A percentile compares a stretch with the other conserved stretches of the same genome.
phyloP scores from a whole-genome alignment of 2,888 invertebrate genomes.

The Cybosia mesomella region DNA sequence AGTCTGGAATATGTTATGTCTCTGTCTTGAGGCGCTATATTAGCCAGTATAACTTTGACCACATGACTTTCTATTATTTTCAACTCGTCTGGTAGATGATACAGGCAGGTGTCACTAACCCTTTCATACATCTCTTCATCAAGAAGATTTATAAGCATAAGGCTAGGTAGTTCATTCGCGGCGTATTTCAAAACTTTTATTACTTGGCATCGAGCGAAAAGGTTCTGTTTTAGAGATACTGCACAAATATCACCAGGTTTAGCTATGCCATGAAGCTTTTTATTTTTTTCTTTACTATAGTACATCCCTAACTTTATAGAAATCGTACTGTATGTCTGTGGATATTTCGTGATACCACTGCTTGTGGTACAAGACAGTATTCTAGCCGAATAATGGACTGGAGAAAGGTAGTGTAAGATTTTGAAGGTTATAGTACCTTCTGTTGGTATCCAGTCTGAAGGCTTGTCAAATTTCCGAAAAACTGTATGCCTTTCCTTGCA shows the following conservation, averaged over 20 bases:
- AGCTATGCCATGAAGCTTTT: constrained; percentile 70
- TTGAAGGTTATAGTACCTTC: constrained; percentile 87
- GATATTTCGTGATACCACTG: constrained; percentile 60
- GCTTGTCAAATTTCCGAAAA: constrained; percentile 84
- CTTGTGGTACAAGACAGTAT: constrained; percentile 61
- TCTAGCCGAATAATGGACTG: constrained; percentile 88
- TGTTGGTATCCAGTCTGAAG: constrained; percentile 83
- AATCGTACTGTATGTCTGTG: constrained; percentile 68
- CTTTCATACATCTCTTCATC: constrained; percentile 86
- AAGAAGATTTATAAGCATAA: constrained; percentile 84
- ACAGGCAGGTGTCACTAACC: constrained; percentile 75
- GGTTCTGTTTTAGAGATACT: constrained; percentile 75
- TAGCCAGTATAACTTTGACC: constrained; percentile 70
- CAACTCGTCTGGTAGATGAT: constrained; percentile 83
- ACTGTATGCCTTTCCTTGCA: constrained; percentile 89
- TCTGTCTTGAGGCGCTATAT: constrained; percentile 74
- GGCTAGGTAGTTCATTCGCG: constrained; percentile 64
- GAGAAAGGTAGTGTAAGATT: constrained; percentile 86
- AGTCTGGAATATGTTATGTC: constrained; percentile 75
- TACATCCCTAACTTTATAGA: constrained; percentile 75
- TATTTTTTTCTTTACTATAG: constrained; percentile 71
- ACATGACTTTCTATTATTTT: constrained; percentile 78
- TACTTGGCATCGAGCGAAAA: constrained; percentile 87
- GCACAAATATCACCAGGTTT: constrained; percentile 87
- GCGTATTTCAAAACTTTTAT: constrained; percentile 72